These are phyloP conservation scores for Spilosoma lubricipeda DNA, from an alignment of 2,888 invertebrate species.

Conservation along the genomic window DNA sequence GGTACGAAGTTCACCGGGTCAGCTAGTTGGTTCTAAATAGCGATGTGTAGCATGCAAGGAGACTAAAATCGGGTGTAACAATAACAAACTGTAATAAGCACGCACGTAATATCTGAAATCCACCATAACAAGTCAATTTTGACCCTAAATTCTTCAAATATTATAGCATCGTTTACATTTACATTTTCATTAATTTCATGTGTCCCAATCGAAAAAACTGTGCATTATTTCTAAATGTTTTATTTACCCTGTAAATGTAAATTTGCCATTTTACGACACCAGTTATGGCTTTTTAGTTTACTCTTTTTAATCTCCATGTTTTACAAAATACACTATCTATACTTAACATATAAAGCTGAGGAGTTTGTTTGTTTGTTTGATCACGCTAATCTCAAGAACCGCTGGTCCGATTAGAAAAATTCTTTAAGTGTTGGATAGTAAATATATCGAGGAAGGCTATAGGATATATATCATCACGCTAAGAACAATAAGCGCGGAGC, in stretches of 20 bases:
- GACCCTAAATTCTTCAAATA: too few species aligned
- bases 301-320: background rate
- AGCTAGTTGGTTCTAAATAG: background rate
- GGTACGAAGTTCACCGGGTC: too few species aligned
- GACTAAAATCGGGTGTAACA: background rate
- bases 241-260: background rate
- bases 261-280: background rate
- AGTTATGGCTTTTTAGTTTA: background rate
- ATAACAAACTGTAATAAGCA: background rate
- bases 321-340: background rate
- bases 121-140: background rate
- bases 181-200: background rate
- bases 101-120: background rate
- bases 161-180: background rate
- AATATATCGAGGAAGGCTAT: too few species aligned
- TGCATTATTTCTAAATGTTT: background rate
- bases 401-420: too few species aligned
- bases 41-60: background rate
- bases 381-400: too few species aligned
- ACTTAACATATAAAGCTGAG: too few species aligned
- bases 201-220: background rate
- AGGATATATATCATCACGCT: too few species aligned
- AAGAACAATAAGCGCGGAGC: too few species aligned
- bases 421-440: too few species aligned
- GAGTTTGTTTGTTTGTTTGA: too few species aligned